These are phyloP conservation scores for Martes martes DNA, from an alignment of 2,113 vertebrate species.

Conservation along the genomic window DNA sequence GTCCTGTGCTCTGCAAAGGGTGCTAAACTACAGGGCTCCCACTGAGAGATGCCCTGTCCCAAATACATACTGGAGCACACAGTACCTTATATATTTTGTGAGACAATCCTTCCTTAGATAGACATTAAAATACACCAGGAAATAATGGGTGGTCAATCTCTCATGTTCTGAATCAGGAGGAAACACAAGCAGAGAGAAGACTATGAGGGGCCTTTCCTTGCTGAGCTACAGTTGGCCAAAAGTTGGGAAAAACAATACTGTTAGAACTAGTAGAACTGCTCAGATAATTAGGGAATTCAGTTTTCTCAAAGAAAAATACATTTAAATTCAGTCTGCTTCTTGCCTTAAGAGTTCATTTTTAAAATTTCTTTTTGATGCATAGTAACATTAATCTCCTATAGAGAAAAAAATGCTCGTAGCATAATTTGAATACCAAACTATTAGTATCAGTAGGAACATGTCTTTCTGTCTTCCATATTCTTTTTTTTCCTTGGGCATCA, in stretches of 20 bases:
- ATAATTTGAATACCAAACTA: constrained; percentile 72
- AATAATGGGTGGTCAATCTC: background rate
- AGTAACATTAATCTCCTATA: constrained; percentile 65
- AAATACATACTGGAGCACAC: background rate
- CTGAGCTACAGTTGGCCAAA: background rate
- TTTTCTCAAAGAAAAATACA: constrained; percentile 23
- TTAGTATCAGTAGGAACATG: constrained; percentile 68
- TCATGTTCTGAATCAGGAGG: background rate
- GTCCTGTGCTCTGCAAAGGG: rapidly evolving
- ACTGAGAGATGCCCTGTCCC: background rate
- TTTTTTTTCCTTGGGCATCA: constrained; percentile 69
- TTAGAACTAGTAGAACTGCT: background rate
- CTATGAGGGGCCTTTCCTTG: background rate
- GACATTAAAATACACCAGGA: background rate
- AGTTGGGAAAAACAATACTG: background rate
- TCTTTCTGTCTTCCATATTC: constrained; percentile 64
- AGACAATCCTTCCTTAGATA: background rate
- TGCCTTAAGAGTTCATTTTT: constrained; percentile 52
- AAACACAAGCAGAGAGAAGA: background rate
- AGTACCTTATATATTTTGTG: background rate
- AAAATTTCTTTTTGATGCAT: constrained; percentile 64
- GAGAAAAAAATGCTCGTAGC: constrained; percentile 64
- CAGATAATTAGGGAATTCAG: background rate
- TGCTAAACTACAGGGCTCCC: background rate
- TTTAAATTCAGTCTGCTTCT: constrained; percentile 64